phyloP scores from a whole-genome alignment of 2,797 vertebrate genomes.

The Cheracebus regulus region DNA sequence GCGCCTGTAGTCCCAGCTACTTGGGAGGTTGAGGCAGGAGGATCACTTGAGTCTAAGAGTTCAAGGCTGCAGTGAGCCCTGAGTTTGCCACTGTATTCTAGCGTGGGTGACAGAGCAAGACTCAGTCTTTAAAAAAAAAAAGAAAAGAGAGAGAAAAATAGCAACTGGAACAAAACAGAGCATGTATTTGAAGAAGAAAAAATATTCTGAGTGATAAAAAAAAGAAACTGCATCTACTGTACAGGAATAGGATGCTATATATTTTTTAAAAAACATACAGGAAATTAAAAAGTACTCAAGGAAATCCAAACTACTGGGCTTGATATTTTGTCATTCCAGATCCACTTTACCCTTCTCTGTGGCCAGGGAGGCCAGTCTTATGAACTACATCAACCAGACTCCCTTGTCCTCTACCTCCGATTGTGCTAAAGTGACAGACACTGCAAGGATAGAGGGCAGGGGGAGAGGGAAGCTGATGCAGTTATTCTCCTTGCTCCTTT shows the following conservation, averaged over 20 bases:
- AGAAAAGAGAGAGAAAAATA: not conserved
- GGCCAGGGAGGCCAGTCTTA: not conserved
- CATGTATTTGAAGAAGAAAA: not conserved
- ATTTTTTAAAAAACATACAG: not conserved
- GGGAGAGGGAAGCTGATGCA: not conserved
- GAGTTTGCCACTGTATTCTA: too few species aligned
- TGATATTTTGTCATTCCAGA: not conserved
- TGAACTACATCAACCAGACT: not conserved
- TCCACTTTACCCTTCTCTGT: not conserved
- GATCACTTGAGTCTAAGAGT: too few species aligned
- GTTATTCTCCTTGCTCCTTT: not conserved
- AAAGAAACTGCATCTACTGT: not conserved
- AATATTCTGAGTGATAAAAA: not conserved
- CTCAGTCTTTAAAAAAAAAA: too few species aligned
- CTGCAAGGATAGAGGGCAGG: not conserved
- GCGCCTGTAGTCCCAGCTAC: too few species aligned
- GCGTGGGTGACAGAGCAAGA: too few species aligned
- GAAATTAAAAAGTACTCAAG: not conserved
- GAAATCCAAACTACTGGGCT: not conserved
- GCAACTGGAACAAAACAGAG: not conserved
- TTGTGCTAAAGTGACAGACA: not conserved
- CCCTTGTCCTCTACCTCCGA: not conserved
- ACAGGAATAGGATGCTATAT: not conserved
- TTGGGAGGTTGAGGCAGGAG: too few species aligned
- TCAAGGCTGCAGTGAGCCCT: too few species aligned